These are phyloP conservation scores for Marcusenius ussheri DNA, from an alignment of 2,113 vertebrate genomes.

Conservation along the genomic window DNA sequence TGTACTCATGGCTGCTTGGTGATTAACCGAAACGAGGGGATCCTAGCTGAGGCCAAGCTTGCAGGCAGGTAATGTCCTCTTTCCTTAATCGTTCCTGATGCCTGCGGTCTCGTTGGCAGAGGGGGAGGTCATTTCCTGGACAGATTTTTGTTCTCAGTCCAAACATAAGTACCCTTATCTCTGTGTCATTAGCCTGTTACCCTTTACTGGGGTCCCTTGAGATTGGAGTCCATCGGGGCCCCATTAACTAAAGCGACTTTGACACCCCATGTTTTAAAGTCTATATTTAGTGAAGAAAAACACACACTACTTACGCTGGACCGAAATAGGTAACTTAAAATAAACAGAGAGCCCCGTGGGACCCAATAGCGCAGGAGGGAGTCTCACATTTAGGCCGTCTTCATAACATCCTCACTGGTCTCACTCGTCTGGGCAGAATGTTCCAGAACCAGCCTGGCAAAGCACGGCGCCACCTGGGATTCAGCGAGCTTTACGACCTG, in stretches of 20 bases:
- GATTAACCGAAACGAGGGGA: not conserved
- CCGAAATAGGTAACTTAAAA: not conserved
- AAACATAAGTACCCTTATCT: not conserved
- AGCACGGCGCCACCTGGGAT: not conserved
- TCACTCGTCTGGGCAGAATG: not conserved
- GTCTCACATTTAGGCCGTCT: not conserved
- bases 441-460: not conserved
- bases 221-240: not conserved
- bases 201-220: not conserved
- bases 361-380: not conserved
- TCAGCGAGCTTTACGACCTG: not conserved
- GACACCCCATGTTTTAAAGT: not conserved
- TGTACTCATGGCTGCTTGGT: not conserved
- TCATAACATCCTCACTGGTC: not conserved
- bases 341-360: not conserved
- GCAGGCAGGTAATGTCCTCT: not conserved
- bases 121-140: not conserved
- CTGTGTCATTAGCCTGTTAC: not conserved
- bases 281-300: not conserved
- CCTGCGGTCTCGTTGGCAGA: not conserved
- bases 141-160: not conserved
- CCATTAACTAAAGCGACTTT: not conserved
- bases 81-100: not conserved
- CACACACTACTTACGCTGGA: not conserved
- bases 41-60: not conserved